Evolutionary conservation across 2,113 vertebrate species (phyloP), one percentile per base, ranked within the genome.

Genomic region (Takifugu bimaculatus): DNA sequence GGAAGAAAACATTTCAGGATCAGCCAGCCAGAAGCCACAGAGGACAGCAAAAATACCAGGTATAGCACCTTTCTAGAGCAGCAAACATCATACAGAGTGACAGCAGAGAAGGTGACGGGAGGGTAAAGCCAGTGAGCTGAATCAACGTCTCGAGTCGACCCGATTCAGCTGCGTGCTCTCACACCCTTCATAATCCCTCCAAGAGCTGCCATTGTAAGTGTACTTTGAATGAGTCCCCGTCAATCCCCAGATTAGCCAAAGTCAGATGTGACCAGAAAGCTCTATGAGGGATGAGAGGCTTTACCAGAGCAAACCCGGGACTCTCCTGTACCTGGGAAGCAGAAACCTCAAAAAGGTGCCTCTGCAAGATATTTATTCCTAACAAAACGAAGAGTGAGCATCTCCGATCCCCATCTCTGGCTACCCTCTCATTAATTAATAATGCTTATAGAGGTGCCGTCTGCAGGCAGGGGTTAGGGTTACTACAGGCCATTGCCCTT

Each of bases 201-300:
- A 42, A 79, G 59, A 65, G 56, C 66, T 48, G 64, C 39, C 72
- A 69, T 70, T 70, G 72, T 70, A 52, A 68, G 72, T 48, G 64
- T 68, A 62, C 61, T 58, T 50, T 74, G 51, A 76, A 78, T 13
- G 60, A 74, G 50, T 60, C 32, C 32, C 54, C 15, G n/a, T 79
- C 78, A 79, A 76, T 85, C 64, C 70, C 32, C 65, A 81, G 74
- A 83, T 79, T 74, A 77, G 59, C 50, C 54, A 29, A 72, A 77
- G 62, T 74, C 66, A 72, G 75, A 79, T 69, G 77, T 84, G 84
- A 84, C 68, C 62, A 13, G 75, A 81, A 79, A 62, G 20, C 62
- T 59, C 39, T 55, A 80, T 54, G 53, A 74, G 52, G 60, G 55
- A 55, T 69, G 26, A 71, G 61, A 55, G 9, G 12, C 32, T 66